Conservation (phyloP, 23 tunicate species). For the Trididemnum clinides region DNA sequence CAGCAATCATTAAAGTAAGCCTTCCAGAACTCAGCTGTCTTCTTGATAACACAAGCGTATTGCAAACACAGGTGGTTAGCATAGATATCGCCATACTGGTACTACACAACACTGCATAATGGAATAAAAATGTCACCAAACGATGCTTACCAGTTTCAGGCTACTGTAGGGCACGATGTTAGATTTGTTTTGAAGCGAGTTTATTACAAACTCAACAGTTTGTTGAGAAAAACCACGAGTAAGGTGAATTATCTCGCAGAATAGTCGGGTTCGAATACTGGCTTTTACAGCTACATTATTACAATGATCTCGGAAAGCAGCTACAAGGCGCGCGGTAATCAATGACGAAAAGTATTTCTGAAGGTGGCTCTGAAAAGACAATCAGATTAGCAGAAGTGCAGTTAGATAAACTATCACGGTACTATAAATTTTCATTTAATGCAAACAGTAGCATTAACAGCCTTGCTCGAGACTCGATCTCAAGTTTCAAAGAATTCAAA, state of each 20-base stretch:
- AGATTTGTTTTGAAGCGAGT: background rate
- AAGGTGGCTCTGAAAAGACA: constrained; percentile 7
- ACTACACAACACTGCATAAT: too few species aligned
- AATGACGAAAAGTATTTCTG: background rate
- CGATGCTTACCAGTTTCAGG: background rate
- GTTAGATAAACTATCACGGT: too few species aligned
- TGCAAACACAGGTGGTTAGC: too few species aligned
- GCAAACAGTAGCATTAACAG: too few species aligned
- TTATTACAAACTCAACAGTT: background rate
- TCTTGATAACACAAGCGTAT: too few species aligned
- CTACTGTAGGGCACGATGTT: background rate
- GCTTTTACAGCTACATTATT: background rate
- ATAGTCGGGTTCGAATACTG: background rate
- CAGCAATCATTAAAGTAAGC: too few species aligned
- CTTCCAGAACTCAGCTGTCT: too few species aligned
- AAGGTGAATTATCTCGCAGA: background rate
- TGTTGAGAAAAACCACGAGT: background rate
- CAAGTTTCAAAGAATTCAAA: too few species aligned
- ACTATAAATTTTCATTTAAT: too few species aligned
- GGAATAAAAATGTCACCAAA: too few species aligned
- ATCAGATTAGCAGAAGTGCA: background rate
- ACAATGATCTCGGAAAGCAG: background rate
- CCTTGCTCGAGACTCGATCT: too few species aligned
- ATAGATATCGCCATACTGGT: too few species aligned
- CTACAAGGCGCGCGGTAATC: background rate